Base-by-base conservation (phyloP, 2,888 invertebrate species). In the Scrobipalpa atriplicella region DNA sequence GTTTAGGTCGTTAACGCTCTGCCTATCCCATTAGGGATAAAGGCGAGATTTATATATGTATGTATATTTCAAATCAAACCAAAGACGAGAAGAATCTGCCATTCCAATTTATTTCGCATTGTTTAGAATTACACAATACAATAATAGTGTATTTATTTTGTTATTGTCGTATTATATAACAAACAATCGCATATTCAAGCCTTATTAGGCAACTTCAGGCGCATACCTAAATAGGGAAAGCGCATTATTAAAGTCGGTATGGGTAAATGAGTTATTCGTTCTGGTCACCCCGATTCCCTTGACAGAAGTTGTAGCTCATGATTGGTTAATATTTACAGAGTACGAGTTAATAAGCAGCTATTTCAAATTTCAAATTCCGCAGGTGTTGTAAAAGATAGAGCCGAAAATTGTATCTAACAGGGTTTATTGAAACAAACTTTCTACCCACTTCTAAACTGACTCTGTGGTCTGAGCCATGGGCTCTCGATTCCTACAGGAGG, bases 41-140 rank as follows among this genome's bases (percentile, higher is more conserved):
- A n/a, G n/a, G n/a, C n/a, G n/a, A n/a, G n/a, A 29, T 29, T 29
- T 29, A 29, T 29, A 3, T 29, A 29, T 5, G 29, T 29, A 29
- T 29, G 29, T 29, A 29, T 29, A 3, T 29, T 29, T 29, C 29
- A 29, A 29, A 29, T 29, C 29, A 29, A 29, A 5, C 29, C 43
- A 3, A 10, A 43, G 3, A 43, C 43, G 3, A 10, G 1, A 16
- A 10, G 3, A 16, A 6, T 47, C n/a, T 10, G 3, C 47, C 6
- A 16, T 47, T 47, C 47, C 7, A n/a, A 16, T 47, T 16, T 47
- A 43, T 43, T 13, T 13, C 13, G 43, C 75, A 77, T 78, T 70
- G 63, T 66, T 67, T 66, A 70, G 16, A 47, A 47, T 47, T 6
- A 16, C n/a, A 47, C 47, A 47, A 47, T 16, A 47, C 47, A 47